Evolutionary conservation across 2,888 invertebrate genomes (phyloP).

Genomic region (Urechis unicinctus): DNA sequence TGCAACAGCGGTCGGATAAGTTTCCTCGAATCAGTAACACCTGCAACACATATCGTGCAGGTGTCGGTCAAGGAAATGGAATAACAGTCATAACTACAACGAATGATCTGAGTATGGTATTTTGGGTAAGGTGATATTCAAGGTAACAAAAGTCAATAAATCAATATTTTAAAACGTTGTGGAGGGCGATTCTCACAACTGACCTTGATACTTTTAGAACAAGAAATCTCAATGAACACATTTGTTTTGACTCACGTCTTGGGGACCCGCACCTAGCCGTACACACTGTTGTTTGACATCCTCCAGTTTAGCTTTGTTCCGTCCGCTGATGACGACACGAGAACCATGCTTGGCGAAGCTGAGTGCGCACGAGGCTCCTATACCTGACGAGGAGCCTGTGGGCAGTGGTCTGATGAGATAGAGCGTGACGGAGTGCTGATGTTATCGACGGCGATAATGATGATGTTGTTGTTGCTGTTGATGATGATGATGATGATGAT

Average conservation of each 20-base stretch:
- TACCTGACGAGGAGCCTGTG: neutral
- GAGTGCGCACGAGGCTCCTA: neutral
- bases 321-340: neutral
- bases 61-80: too few species aligned
- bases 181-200: too few species aligned
- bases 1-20: neutral
- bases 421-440: too few species aligned
- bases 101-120: too few species aligned
- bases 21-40: neutral
- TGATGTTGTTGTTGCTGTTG: too few species aligned
- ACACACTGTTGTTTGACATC: neutral
- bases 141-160: neutral
- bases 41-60: too few species aligned
- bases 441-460: too few species aligned
- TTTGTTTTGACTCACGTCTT: neutral
- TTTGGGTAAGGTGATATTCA: neutral
- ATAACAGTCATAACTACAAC: too few species aligned
- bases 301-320: neutral
- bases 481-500: too few species aligned
- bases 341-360: neutral
- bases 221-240: too few species aligned
- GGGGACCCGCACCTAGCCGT: neutral
- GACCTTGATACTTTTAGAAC: too few species aligned
- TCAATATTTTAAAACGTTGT: too few species aligned
- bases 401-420: neutral